These are phyloP conservation scores for Litocranius walleri DNA, from an alignment of 2,113 vertebrate species.

Conservation along the genomic window DNA sequence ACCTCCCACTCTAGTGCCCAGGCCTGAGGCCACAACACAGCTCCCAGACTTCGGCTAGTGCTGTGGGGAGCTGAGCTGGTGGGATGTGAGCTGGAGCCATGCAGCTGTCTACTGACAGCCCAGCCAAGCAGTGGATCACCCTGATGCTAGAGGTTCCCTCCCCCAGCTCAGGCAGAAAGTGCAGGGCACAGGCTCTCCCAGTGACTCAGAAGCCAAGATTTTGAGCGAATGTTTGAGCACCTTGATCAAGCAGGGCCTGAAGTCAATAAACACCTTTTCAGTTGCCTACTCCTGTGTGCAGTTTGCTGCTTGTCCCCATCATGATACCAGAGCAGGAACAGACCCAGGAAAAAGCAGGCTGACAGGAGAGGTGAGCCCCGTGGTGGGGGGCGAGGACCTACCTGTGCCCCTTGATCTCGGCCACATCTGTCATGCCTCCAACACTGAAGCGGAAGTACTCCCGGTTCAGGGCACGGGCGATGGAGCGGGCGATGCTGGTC, in stretches of 20 bases:
- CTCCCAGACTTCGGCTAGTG: neutral
- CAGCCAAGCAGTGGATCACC: too few species aligned
- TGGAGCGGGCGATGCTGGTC: conserved; percentile 97
- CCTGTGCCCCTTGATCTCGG: conserved; percentile 99
- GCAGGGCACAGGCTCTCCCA: neutral
- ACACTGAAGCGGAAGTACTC: conserved; percentile 98
- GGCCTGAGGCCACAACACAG: neutral
- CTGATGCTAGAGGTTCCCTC: too few species aligned
- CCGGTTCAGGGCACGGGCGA: conserved; percentile 93
- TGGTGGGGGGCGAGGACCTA: conserved; percentile 34
- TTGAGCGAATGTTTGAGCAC: rapidly evolving
- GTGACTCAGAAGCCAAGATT: rapidly evolving
- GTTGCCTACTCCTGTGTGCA: neutral
- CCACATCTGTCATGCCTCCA: conserved; percentile 97
- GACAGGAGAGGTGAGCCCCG: rapidly evolving
- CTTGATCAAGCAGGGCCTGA: neutral
- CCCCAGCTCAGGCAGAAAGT: too few species aligned
- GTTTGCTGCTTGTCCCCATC: too few species aligned
- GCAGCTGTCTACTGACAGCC: too few species aligned
- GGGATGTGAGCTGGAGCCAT: rapidly evolving
- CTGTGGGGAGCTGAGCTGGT: rapidly evolving
- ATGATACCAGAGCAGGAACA: neutral
- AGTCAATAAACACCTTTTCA: rapidly evolving
- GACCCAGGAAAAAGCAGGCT: neutral
- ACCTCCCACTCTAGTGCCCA: neutral